These are phyloP conservation scores for Drosophila pachea DNA, from an alignment of 1,140 invertebrate species.

Conservation along the genomic window DNA sequence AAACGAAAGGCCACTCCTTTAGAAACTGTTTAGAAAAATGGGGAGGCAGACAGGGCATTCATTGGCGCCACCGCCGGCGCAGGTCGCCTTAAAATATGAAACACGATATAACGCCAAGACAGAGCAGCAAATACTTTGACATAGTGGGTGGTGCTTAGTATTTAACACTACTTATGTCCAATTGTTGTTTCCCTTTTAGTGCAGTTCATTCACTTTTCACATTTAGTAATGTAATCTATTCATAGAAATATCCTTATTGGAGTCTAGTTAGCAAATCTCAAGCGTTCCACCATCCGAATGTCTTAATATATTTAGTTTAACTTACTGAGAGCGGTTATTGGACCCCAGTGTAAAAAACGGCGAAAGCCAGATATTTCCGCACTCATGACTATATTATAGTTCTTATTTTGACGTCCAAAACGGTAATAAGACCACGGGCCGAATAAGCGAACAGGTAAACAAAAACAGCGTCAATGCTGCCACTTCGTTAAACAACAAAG, in stretches of 20 bases:
- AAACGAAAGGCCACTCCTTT: conserved; percentile 34
- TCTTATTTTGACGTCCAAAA: conserved; percentile 39
- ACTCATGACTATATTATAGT: conserved; percentile 48
- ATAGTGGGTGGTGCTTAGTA: conserved; percentile 30
- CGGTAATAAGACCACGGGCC: conserved; percentile 33
- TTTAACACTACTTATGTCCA: conserved; percentile 29
- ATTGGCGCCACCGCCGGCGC: conserved; percentile 15
- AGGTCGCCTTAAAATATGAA: conserved; percentile 41
- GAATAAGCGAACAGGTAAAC: conserved; percentile 34
- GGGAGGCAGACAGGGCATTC: neutral
- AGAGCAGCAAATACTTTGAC: conserved; percentile 10
- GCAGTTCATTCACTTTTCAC: conserved; percentile 31
- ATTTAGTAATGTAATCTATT: conserved; percentile 36
- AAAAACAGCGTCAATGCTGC: conserved; percentile 35
- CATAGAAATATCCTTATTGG: conserved; percentile 13
- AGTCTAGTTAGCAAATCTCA: neutral
- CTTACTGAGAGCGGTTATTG: conserved; percentile 87
- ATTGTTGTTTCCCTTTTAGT: conserved; percentile 31
- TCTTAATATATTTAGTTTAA: conserved; percentile 21
- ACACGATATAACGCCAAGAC: conserved; percentile 48
- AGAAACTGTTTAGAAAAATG: neutral
- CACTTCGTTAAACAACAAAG: neutral
- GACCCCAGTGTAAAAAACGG: conserved; percentile 88
- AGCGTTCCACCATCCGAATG: neutral
- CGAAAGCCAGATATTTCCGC: conserved; percentile 79